Evolutionary conservation across 2,113 vertebrate species (phyloP), one percentile per base, ranked within the genome.

Genomic region (Python bivittatus): DNA sequence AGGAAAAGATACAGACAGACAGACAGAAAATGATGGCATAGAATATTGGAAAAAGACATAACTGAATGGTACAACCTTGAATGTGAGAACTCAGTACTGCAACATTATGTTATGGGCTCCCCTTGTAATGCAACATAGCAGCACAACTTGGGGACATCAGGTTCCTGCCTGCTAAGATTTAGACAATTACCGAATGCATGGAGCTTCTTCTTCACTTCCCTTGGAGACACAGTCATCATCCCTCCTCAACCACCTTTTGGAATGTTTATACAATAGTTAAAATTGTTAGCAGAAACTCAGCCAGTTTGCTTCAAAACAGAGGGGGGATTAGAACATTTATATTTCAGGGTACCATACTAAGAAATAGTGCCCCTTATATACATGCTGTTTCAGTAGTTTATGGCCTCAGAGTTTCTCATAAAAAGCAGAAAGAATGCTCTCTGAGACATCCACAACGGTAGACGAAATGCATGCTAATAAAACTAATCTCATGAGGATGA

Each of bases 381-480:
- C 12, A 0, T 91, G 68, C 52, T 44, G 84, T 27, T 94, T n/a
- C 2, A 54, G 5, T 79, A 4, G 54, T 94, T 54, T 93, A 92
- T 93, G 79, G 60, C 64, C 86, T 93, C 38, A 60, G 54, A 84
- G 12, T 60, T 88, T 84, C 53, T 91, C 27, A 72, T 93, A 94
- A 33, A 57, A 44, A 86, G 72, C 6, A 33, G 17, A 4, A 92
- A 84, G 56, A 94, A 93, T 88, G 61, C 89, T 17, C 90, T 89
- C 38, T 93, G 87, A 91, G 0, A 0, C 88, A 93, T 83, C 72
- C 88, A 92, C 90, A 94, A 72, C 79, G 93, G 93, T 38, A 60
- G 58, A 90, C 94, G 90, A 94, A 94, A 94, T 87, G 94, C 90
- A 94, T 95, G 91, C 17, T 27, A 91, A 22, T 42, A 86, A 25